Base-by-base conservation (phyloP, 2,888 invertebrate genomes). In the Eristalis pertinax region DNA sequence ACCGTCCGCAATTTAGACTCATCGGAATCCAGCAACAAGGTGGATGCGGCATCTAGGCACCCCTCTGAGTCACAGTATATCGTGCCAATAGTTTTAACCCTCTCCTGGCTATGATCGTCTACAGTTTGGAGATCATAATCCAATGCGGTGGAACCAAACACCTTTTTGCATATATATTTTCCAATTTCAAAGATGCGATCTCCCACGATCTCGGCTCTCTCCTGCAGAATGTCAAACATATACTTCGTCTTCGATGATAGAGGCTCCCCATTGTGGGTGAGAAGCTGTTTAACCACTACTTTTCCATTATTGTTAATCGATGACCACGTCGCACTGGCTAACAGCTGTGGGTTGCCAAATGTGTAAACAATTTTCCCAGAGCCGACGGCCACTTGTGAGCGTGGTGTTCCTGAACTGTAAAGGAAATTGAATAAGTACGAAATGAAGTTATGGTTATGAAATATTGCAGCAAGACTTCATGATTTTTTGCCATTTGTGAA, bases 51-150 rank as follows among this genome's bases (percentile, higher is more conserved):
- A 92, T 97, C 96, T 32, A 97, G 93, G 84, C 95, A 95, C 0
- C 96, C 93, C 89, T 96, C 95, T 0, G 95, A 95, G 90, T 97
- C 97, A 90, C 96, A 96, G 89, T 95, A 95, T 88, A 98, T 94
- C 68, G 96, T 95, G 15, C 98, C 98, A 74, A 95, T 95, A 10
- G 92, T 91, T 88, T 92, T 92, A 1, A 92, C 90, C n/a, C 89
- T 81, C 72, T 91, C 91, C 82, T 92, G 90, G 29, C 91, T 91
- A 50, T 91, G 90, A 4, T 91, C 90, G 79, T 92, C 92, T 83
- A 91, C 91, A 67, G 92, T 91, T 76, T 91, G 90, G 84, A 92
- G 90, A 76, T 92, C 91, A 89, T 91, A 92, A 56, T 92, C 92
- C 15, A 90, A 84, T 4, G 90, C 90, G 19, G 90, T 89, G 19